Conservation (phyloP, 2,888 invertebrate species). For the Eristalis intricaria region DNA sequence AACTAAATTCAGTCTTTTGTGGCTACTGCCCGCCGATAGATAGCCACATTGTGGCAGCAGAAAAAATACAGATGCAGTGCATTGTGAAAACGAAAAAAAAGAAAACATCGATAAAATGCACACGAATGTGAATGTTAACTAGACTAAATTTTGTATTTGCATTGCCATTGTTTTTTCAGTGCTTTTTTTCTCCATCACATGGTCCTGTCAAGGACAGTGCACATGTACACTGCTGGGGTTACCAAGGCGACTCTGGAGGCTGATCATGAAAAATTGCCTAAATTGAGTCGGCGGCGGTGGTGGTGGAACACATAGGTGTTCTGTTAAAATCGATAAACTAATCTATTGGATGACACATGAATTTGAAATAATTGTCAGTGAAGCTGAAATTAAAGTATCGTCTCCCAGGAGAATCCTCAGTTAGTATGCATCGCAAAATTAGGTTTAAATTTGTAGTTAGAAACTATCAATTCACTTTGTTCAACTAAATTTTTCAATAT, state of each 20-base stretch:
- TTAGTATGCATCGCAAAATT: no score
- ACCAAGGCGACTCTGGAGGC: no score
- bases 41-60: slow-evolving; percentile 30
- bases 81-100: background rate
- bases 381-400: slow-evolving; percentile 31
- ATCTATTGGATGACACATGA: slow-evolving; percentile 8
- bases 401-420: no score
- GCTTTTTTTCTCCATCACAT: background rate
- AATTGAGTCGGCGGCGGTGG: background rate
- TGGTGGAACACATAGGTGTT: background rate
- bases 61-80: background rate
- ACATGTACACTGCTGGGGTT: background rate
- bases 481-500: no score
- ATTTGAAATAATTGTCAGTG: slow-evolving; percentile 42
- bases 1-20: slow-evolving; percentile 30
- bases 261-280: no score
- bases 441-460: no score
- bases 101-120: background rate
- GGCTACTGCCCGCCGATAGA: slow-evolving; percentile 16
- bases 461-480: no score
- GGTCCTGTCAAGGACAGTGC: no score
- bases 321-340: slow-evolving; percentile 11
- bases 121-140: slow-evolving; percentile 62
- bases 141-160: slow-evolving; percentile 64
- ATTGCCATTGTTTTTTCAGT: background rate